Evolutionary conservation across 1,140 invertebrate species (phyloP).

Genomic region (Nephila pilipes): DNA sequence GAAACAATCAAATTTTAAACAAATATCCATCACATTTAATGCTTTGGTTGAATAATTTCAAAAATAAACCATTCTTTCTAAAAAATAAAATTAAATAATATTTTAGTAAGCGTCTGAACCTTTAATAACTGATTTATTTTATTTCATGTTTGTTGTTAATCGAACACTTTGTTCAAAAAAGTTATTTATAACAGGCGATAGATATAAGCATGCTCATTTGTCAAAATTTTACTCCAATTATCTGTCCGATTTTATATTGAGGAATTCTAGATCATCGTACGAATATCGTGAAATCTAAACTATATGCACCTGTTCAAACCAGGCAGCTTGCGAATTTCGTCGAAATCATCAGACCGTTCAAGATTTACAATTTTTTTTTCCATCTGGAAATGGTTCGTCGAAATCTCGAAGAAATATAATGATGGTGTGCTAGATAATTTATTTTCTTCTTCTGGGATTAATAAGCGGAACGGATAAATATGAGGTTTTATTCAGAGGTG

Average conservation of each 20-base stretch:
- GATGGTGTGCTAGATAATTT: neutral
- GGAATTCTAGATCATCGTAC: neutral
- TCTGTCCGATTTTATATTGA: neutral
- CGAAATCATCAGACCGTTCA: neutral
- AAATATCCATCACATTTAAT: too few species aligned
- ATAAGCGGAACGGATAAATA: slow-evolving; percentile 27
- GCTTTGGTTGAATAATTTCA: too few species aligned
- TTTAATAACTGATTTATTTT: too few species aligned
- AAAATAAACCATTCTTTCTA: too few species aligned
- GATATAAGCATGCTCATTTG: too few species aligned
- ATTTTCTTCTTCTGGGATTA: neutral
- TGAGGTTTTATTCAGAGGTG: neutral
- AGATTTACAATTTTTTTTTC: neutral
- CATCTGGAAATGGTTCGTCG: neutral
- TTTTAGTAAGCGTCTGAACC: too few species aligned
- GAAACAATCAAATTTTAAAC: too few species aligned
- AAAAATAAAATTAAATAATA: too few species aligned
- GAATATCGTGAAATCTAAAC: too few species aligned
- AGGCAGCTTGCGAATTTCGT: neutral
- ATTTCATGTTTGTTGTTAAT: too few species aligned
- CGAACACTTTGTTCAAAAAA: too few species aligned
- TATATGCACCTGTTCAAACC: neutral
- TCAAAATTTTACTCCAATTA: neutral
- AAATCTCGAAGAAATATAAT: neutral
- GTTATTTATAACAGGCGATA: too few species aligned